Conservation (phyloP, 1,140 invertebrate genomes). For the Cherax quadricarinatus region DNA sequence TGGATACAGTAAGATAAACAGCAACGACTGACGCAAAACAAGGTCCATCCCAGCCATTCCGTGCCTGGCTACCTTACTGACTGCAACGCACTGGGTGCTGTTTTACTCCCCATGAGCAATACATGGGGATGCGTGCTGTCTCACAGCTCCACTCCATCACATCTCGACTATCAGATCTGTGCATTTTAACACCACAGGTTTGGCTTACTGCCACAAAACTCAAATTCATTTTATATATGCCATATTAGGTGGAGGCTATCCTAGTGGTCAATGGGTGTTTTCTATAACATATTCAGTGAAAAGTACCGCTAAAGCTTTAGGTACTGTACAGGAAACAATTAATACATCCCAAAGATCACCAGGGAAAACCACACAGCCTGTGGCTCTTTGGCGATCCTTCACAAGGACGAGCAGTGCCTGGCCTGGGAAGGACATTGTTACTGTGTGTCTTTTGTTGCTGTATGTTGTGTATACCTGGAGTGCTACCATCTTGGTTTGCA, state of each 20-base stretch:
- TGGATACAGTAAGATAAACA: constrained; percentile 65
- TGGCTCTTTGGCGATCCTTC: constrained; percentile 67
- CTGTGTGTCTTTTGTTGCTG: constrained; percentile 53
- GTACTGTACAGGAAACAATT: background rate
- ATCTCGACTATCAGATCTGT: constrained; percentile 70
- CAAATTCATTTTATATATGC: constrained; percentile 24
- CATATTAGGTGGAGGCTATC: constrained; percentile 19
- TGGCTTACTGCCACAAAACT: constrained; percentile 28
- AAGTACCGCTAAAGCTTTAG: background rate
- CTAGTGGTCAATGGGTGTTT: background rate
- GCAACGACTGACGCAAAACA: constrained; percentile 40
- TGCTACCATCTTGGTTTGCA: constrained; percentile 40
- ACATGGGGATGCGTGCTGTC: constrained; percentile 65
- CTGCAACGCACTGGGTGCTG: constrained; percentile 70
- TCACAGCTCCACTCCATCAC: constrained; percentile 71
- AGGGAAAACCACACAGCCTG: constrained; percentile 2
- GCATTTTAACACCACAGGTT: constrained; percentile 36
- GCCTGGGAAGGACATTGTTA: constrained; percentile 57
- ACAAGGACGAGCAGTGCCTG: constrained; percentile 63
- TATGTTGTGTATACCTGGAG: constrained; percentile 21
- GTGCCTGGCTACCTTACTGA: constrained; percentile 64
- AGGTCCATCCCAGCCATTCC: constrained; percentile 55
- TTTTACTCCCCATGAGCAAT: constrained; percentile 61
- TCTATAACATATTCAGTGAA: background rate
- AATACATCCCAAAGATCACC: constrained; percentile 16